Percentiles rank a stretch among this genome's conserved stretches.
phyloP scores from a whole-genome alignment of 2,888 invertebrate species.

The Cephus pulcher region DNA sequence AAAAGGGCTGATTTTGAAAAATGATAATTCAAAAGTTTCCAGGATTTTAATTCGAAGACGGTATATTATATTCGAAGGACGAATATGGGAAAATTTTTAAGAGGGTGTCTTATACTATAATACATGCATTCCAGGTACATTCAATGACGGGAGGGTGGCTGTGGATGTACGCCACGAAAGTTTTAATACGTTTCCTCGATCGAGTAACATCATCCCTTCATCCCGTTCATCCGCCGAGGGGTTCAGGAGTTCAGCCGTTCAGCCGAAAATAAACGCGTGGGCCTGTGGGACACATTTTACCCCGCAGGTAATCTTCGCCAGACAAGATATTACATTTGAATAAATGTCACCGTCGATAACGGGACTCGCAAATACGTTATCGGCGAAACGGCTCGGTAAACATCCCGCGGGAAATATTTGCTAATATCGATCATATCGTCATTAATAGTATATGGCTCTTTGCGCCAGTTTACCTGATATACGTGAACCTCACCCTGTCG shows the following conservation, averaged over 20 bases:
- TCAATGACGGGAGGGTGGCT: not conserved
- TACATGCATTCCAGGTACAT: not conserved
- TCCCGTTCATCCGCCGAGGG: not conserved
- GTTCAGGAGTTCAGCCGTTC: constrained; percentile 2
- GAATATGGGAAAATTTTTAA: not conserved
- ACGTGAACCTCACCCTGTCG: not conserved
- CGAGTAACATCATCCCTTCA: not conserved
- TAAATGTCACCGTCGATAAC: constrained; percentile 65
- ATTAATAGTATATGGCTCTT: constrained; percentile 51
- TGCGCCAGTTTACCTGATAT: constrained; percentile 22
- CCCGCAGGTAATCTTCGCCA: constrained; percentile 61
- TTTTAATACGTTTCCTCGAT: constrained; percentile 13
- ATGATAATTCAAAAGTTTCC: not conserved
- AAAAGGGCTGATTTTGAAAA: not conserved
- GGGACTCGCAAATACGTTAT: constrained; percentile 51
- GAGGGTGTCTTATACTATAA: not conserved
- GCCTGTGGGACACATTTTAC: constrained; percentile 62
- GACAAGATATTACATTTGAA: constrained; percentile 67
- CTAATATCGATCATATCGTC: constrained; percentile 64
- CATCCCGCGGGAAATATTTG: constrained; percentile 64
- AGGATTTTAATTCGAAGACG: not conserved
- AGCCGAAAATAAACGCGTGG: constrained; percentile 20
- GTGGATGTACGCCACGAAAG: not conserved
- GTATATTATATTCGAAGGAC: not conserved
- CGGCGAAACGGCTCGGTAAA: constrained; percentile 48